These are phyloP conservation scores for Neomorphus geoffroyi DNA, from an alignment of 2,797 vertebrate genomes.

Conservation along the genomic window DNA sequence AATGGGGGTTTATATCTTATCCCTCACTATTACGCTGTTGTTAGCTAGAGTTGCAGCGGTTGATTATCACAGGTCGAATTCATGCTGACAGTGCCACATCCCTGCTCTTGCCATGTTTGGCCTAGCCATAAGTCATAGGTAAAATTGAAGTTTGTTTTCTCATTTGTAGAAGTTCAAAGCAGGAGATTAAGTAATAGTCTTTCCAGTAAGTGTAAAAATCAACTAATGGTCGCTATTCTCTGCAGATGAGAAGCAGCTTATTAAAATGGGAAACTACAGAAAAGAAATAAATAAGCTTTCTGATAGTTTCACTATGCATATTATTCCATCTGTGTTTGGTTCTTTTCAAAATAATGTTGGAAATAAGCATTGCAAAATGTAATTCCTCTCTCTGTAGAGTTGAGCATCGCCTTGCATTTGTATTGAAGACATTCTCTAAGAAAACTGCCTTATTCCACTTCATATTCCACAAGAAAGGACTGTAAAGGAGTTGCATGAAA, in stretches of 20 bases:
- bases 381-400: neutral
- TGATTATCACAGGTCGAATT: neutral
- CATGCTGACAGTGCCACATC: fast-evolving
- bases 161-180: neutral
- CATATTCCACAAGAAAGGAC: neutral
- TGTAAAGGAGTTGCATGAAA: neutral
- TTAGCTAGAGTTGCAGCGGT: neutral
- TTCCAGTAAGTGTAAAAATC: neutral
- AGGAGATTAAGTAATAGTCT: neutral
- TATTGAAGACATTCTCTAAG: neutral
- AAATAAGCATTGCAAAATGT: neutral
- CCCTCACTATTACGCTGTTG: neutral
- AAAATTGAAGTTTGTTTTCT: neutral
- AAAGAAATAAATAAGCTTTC: neutral
- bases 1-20: neutral
- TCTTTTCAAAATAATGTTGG: neutral
- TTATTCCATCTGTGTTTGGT: neutral
- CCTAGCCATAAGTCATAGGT: neutral
- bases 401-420: neutral
- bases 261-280: neutral
- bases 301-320: neutral
- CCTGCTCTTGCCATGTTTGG: neutral
- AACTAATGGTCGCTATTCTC: neutral
- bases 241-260: neutral
- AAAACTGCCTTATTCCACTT: neutral